A percentile compares a stretch with the other conserved stretches of the same genome.
Conservation (phyloP, 2,888 invertebrate species). For the Bruchidius siliquastri region DNA sequence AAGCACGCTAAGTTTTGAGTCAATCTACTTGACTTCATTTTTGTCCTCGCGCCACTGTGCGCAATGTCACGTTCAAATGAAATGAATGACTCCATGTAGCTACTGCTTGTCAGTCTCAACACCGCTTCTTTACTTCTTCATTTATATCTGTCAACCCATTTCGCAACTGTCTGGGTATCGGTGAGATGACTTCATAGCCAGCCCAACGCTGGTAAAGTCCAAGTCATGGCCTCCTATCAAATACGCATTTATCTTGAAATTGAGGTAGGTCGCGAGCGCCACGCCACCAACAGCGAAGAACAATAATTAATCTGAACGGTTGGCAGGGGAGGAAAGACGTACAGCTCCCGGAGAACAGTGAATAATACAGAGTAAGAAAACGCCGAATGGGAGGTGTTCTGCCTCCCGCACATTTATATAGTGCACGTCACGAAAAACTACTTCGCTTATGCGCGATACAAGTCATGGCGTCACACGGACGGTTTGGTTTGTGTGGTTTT, state of each 20-base stretch:
- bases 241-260: conserved; percentile 36
- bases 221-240: conserved; percentile 35
- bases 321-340: background rate
- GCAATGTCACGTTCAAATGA: background rate
- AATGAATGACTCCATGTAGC: background rate
- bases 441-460: no score
- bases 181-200: conserved; percentile 31
- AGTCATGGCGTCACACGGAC: no score
- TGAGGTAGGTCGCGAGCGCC: conserved; percentile 36
- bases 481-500: no score
- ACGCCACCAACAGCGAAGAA: conserved; percentile 24
- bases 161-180: conserved; percentile 14
- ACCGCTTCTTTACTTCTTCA: conserved; percentile 2
- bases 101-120: background rate
- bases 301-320: conserved; percentile 32
- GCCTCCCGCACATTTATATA: background rate
- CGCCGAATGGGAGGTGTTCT: background rate
- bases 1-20: no score
- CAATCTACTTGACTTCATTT: no score
- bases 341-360: background rate
- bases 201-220: conserved; percentile 22
- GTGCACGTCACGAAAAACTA: background rate
- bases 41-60: no score
- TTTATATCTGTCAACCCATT: conserved; percentile 25
- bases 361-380: background rate